Evolutionary conservation across 2,888 invertebrate genomes (phyloP), one percentile per base, ranked within the genome.

Genomic region (Andrena bucephala): DNA sequence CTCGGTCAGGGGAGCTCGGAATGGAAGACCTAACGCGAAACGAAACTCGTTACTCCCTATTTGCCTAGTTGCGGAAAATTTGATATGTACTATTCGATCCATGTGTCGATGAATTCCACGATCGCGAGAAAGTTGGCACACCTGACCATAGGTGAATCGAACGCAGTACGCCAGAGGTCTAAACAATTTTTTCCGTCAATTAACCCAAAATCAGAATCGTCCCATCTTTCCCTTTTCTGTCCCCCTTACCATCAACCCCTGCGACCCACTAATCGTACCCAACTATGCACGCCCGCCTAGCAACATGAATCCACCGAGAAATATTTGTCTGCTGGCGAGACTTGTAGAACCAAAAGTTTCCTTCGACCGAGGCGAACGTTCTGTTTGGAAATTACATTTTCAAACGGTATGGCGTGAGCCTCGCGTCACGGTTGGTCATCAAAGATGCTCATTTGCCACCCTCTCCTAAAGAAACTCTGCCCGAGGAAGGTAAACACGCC

Each of bases 291-390:
- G 54, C 36, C 27, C 73, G 54, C 65, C 65, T 42, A 54, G 65
- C 73, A 73, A 73, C 73, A 33, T 5, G 31, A 36, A 36, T 69
- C 24, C 54, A 8, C 16, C 48, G 3, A 50, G n/a, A 52, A 31
- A 29, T 7, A 16, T 52, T 13, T 20, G 20, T 13, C n/a, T 29
- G 8, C 2, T n/a, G 42, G 16, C 16, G 42, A 27, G 3, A 16
- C 29, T 0, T 1, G 2, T 6, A 0, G 16, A 16, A 13, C 27
- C 57, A 10, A 10, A 57, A 57, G 13, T 57, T 42, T 42, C 42
- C 42, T 42, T 42, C 42, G 1, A 42, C 42, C 42, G 3, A 42
- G 16, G 16, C 42, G 42, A 13, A 16, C 42, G 1, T 42, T 16
- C 42, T 5, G 4, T 13, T 42, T 1, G 4, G 42, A 16, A 16